These are phyloP conservation scores for Malacosoma neustria DNA, from an alignment of 2,888 invertebrate genomes.

Conservation along the genomic window DNA sequence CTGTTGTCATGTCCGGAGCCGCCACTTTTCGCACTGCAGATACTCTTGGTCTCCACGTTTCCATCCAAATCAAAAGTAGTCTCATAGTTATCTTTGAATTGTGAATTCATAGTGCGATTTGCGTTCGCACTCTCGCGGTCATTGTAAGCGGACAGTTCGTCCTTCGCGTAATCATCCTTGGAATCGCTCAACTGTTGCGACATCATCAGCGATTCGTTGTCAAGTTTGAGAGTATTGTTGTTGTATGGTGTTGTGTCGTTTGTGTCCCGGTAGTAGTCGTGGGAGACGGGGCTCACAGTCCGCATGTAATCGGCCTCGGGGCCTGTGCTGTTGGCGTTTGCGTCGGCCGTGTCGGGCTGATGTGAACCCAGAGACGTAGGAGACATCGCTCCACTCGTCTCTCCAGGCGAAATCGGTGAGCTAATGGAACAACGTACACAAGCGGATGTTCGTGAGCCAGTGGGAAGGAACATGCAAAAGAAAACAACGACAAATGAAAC, in stretches of 20 bases:
- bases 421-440: conserved; percentile 62
- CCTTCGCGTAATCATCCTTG: conserved; percentile 52
- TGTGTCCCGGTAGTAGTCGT: conserved; percentile 76
- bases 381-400: conserved; percentile 62
- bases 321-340: conserved; percentile 37
- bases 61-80: conserved; percentile 94
- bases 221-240: conserved; percentile 65
- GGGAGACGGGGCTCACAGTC: conserved; percentile 57
- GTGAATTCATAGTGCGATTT: conserved; percentile 46
- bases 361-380: conserved; percentile 50
- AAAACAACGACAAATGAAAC: conserved; percentile 47
- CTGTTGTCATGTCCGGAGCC: conserved; percentile 87
- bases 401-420: conserved; percentile 60
- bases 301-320: conserved; percentile 46
- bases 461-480: conserved; percentile 70
- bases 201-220: conserved; percentile 62
- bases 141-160: conserved; percentile 51
- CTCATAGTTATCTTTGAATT: conserved; percentile 83
- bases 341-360: conserved; percentile 38
- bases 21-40: conserved; percentile 86
- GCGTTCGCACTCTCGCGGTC: conserved; percentile 43
- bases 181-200: conserved; percentile 53
- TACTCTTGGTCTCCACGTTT: conserved; percentile 93
- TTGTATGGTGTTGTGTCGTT: conserved; percentile 49
- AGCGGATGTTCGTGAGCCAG: conserved; percentile 70